These are phyloP conservation scores for Cephalotes varians DNA, from an alignment of 2,888 invertebrate genomes.

Conservation along the genomic window DNA sequence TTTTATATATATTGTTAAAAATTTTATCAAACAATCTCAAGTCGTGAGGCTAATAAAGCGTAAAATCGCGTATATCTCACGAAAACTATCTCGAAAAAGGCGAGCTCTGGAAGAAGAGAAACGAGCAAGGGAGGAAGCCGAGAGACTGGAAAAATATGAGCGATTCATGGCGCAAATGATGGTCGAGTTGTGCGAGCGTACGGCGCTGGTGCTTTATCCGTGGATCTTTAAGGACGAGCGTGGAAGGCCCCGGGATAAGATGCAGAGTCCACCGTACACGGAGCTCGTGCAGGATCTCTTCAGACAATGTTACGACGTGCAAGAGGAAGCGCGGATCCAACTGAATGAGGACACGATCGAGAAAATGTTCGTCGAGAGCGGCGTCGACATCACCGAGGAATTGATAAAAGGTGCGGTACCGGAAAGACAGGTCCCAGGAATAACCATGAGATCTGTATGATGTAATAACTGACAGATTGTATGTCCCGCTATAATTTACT, in stretches of 20 bases:
- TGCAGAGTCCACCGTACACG: slow-evolving; percentile 75
- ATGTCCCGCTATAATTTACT: not conserved
- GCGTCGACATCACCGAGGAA: slow-evolving; percentile 77
- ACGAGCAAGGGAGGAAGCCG: slow-evolving; percentile 70
- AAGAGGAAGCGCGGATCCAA: slow-evolving; percentile 75
- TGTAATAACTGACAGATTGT: slow-evolving; percentile 4
- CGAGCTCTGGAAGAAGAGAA: slow-evolving; percentile 65
- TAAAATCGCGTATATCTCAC: not conserved
- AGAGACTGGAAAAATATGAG: slow-evolving; percentile 75
- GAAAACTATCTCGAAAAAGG: slow-evolving; percentile 59
- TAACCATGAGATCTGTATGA: not conserved
- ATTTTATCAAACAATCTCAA: not conserved
- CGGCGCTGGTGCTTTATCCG: slow-evolving; percentile 78
- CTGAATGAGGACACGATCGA: slow-evolving; percentile 74
- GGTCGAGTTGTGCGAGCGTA: slow-evolving; percentile 80
- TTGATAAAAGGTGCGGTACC: slow-evolving; percentile 71
- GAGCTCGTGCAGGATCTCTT: slow-evolving; percentile 78
- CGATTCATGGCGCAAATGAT: slow-evolving; percentile 78
- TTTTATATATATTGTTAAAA: not conserved
- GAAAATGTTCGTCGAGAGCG: slow-evolving; percentile 77
- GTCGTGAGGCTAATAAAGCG: not conserved
- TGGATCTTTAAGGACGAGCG: slow-evolving; percentile 79
- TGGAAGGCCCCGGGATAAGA: slow-evolving; percentile 74
- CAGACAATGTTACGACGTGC: slow-evolving; percentile 78
- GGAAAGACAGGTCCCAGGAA: not conserved